A percentile compares a stretch with the other conserved stretches of the same genome.
phyloP scores from a whole-genome alignment of 2,888 invertebrate genomes.

The Amblyteles armatorius region DNA sequence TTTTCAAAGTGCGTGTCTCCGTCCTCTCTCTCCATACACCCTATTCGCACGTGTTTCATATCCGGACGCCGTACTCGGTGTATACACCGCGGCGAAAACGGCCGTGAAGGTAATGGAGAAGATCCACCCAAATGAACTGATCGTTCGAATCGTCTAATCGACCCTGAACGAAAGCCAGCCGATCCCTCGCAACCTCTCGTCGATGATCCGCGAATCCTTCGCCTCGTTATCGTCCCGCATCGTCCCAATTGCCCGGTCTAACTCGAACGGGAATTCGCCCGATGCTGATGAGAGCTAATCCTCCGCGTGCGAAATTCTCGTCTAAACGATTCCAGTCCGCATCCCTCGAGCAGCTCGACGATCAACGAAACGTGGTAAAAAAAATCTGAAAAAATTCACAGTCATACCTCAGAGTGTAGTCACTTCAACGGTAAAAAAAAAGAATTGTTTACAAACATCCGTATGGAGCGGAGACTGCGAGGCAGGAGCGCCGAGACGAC shows the following conservation, averaged over 20 bases:
- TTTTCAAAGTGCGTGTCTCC: slow-evolving; percentile 74
- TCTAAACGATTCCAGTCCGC: neutral
- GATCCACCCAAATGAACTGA: slow-evolving; percentile 29
- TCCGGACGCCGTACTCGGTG: neutral
- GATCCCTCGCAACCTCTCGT: slow-evolving; percentile 41
- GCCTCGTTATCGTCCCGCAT: slow-evolving; percentile 41
- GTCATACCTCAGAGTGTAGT: neutral
- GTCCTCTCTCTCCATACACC: slow-evolving; percentile 18
- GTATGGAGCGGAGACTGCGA: neutral
- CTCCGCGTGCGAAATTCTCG: neutral
- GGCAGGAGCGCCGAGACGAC: neutral
- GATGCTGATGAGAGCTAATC: neutral
- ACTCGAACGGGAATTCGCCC: slow-evolving; percentile 50
- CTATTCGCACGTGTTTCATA: slow-evolving; percentile 3
- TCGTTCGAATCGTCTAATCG: slow-evolving; percentile 51
- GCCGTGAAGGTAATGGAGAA: slow-evolving; percentile 1
- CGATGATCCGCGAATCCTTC: slow-evolving; percentile 34
- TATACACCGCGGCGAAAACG: neutral
- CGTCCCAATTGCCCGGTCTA: slow-evolving; percentile 60
- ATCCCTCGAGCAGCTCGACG: neutral
- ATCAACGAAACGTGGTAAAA: neutral
- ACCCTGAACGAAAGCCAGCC: slow-evolving; percentile 27
- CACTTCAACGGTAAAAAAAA: neutral
- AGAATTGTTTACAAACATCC: neutral
- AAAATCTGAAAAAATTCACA: slow-evolving; percentile 9